Percentiles rank a stretch among this genome's conserved stretches.
Conservation (phyloP, 2,888 invertebrate genomes). For the Heterodera filipjevi region DNA sequence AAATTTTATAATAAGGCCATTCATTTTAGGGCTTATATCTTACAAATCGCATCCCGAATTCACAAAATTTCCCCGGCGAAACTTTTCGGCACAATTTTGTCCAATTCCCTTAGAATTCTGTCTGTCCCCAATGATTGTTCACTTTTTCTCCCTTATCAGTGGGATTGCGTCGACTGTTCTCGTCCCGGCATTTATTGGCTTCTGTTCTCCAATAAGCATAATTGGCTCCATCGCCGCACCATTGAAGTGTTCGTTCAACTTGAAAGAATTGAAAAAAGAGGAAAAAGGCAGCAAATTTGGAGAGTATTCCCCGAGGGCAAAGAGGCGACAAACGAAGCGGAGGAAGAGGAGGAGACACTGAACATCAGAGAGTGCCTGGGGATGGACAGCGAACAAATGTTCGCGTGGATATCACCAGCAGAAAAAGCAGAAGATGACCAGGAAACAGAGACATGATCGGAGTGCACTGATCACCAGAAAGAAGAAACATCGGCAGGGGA, state of each 20-base stretch:
- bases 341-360: background rate
- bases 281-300: background rate
- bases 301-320: background rate
- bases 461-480: too few relatives aligned
- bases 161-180: slow-evolving; percentile 19
- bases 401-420: background rate
- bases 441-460: background rate
- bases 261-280: background rate
- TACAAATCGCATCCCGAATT: too few relatives aligned
- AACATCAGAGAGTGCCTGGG: background rate
- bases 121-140: background rate
- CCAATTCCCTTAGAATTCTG: too few relatives aligned
- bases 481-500: too few relatives aligned
- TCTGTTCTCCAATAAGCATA: slow-evolving; percentile 61
- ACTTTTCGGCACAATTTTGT: too few relatives aligned
- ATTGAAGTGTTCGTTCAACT: slow-evolving; percentile 51
- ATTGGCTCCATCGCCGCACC: slow-evolving; percentile 54
- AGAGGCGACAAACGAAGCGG: background rate
- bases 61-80: too few relatives aligned
- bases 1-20: too few relatives aligned
- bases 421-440: background rate
- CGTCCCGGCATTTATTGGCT: slow-evolving; percentile 50
- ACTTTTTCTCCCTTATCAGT: slow-evolving; percentile 2
- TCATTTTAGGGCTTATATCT: too few relatives aligned
- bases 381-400: background rate